Evolutionary conservation across 1,140 invertebrate species (phyloP).

Genomic region (Heliconius hewitsoni): DNA sequence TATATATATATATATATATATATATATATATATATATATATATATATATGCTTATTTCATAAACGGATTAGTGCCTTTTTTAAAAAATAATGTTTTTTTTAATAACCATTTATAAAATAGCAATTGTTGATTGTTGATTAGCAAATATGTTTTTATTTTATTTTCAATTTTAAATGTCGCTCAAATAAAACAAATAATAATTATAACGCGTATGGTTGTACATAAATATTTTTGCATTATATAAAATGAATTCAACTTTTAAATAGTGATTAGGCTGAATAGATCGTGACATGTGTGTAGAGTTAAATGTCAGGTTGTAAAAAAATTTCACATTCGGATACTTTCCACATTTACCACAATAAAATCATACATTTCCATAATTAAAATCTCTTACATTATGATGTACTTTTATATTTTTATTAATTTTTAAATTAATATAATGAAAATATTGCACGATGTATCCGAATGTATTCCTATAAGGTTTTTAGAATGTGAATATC

Average conservation of each 20-base stretch:
- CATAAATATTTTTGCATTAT: conserved; percentile 33
- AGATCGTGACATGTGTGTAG: conserved; percentile 20
- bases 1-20: too few species aligned
- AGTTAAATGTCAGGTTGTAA: conserved; percentile 20
- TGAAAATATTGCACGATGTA: not conserved
- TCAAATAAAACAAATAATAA: not conserved
- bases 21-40: too few species aligned
- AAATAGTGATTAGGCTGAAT: conserved; percentile 22
- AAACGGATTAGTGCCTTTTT: not conserved
- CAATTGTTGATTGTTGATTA: not conserved
- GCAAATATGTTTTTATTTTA: not conserved
- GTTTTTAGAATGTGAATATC: conserved; percentile 27
- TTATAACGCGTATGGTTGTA: conserved; percentile 15
- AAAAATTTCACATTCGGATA: conserved; percentile 13
- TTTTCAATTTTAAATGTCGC: not conserved
- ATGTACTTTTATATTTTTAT: not conserved
- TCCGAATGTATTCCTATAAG: not conserved
- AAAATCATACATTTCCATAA: not conserved
- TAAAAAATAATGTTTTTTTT: too few species aligned
- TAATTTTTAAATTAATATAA: not conserved
- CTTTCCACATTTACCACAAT: not conserved
- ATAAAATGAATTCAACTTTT: conserved; percentile 25
- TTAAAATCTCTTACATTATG: not conserved
- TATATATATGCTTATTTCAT: too few species aligned
- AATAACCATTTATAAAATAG: too few species aligned